These are phyloP conservation scores for Platysteira castanea DNA, from an alignment of 2,113 vertebrate genomes.

Conservation along the genomic window DNA sequence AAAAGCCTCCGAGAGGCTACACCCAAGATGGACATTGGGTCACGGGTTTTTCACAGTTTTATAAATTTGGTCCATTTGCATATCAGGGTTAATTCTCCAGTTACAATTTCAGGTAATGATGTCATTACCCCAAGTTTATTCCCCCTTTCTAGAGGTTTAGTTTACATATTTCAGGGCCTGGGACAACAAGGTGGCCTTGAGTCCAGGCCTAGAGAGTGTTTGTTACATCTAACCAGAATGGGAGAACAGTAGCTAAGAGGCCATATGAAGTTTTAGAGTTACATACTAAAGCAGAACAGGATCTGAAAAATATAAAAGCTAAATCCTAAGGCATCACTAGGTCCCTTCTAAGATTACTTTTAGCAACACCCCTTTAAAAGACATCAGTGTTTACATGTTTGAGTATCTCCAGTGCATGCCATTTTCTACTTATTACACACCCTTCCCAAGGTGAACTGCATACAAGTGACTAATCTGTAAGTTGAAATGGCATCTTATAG, in stretches of 20 bases:
- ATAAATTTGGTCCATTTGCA: background rate
- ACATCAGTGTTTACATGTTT: background rate
- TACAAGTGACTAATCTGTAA: background rate
- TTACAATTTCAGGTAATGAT: background rate
- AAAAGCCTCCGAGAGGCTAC: background rate
- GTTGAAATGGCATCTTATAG: background rate
- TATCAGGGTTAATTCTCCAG: background rate
- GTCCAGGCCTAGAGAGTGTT: background rate
- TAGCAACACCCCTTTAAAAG: background rate
- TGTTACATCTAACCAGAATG: background rate
- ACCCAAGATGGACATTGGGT: background rate
- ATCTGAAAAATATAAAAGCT: background rate
- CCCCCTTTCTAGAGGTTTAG: background rate
- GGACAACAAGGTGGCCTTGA: background rate
- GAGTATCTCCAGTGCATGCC: background rate
- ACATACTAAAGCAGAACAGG: background rate
- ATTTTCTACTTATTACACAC: background rate
- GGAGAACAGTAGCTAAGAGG: background rate
- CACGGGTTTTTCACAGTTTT: background rate
- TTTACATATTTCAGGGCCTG: background rate
- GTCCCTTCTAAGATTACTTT: background rate
- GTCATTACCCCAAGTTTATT: background rate
- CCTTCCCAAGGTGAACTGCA: background rate
- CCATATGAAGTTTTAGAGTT: background rate
- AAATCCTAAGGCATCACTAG: background rate